phyloP scores from a whole-genome alignment of 2,113 vertebrate genomes.

The Cathartes aura region DNA sequence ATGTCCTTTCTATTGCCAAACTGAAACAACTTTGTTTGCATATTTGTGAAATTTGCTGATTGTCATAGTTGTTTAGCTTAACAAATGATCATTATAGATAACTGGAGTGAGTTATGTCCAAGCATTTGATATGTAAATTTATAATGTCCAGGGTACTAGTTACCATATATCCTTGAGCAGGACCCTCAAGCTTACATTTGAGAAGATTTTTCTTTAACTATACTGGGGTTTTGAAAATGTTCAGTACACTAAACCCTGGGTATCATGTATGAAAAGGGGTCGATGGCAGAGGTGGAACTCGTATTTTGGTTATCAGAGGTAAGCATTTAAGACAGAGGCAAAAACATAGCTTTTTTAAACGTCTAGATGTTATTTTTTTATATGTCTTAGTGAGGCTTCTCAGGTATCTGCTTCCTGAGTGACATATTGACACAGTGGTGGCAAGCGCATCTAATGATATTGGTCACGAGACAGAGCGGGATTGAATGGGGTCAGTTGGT shows the following conservation, averaged over 20 bases:
- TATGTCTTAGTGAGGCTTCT: neutral
- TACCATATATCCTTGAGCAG: neutral
- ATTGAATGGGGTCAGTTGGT: neutral
- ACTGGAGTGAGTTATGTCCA: neutral
- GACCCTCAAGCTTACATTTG: neutral
- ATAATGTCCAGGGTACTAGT: neutral
- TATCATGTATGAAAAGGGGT: neutral
- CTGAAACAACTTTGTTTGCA: neutral
- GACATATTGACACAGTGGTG: neutral
- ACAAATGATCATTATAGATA: neutral
- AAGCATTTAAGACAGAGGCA: neutral
- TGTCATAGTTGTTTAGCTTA: neutral
- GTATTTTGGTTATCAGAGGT: neutral
- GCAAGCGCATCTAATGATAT: neutral
- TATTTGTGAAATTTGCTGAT: neutral
- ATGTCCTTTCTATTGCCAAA: neutral
- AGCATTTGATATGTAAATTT: neutral
- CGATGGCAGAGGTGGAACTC: neutral
- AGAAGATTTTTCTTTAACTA: neutral
- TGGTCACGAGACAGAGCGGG: accelerated
- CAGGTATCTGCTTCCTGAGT: neutral
- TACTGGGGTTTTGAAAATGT: neutral
- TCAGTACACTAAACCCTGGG: neutral
- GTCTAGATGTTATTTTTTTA: neutral
- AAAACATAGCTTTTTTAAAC: accelerated